Base-by-base conservation (phyloP, 2,797 vertebrate genomes). In the Antennarius maculatus region DNA sequence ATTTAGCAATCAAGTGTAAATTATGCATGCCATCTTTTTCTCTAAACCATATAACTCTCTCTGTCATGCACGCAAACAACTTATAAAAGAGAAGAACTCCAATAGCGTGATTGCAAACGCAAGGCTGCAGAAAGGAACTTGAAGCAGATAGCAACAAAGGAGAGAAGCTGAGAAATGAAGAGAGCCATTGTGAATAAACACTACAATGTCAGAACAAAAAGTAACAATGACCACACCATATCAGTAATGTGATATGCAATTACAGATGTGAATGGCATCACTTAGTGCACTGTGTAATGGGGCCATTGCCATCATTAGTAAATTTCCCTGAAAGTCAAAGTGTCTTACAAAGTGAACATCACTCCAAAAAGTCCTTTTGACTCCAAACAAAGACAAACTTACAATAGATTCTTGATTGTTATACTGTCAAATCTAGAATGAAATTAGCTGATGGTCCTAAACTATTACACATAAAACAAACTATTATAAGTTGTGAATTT, bases 21-120 rank as follows among this genome's bases (percentile, higher is more conserved):
- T 91, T 61, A 79, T 86, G 65, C 53, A 86, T 82, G 69, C 1
- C 58, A 64, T 76, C 71, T 72, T 76, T 74, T 61, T 53, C 23
- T 50, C 23, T 23, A 23, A 50, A 51, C 66, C 60, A 45, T 45
- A 56, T 61, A 37, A 43, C 67, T 39, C 52, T 39, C 52, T 67
- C 48, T 56, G 53, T 27, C 75, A 67, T 31, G 14, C 56, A 48
- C 49, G 34, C 67, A 37, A 14, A 28, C 37, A 50, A 29, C 67
- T 48, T 65, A 59, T 56, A 6, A 14, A 6, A 14, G 45, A 63
- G 54, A 58, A 43, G 37, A 64, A 47, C 18, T 76, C 50, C 42
- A 56, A 53, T n/a, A 61, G 49, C 56, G 46, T n/a, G 41, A 37
- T 45, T 4, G 39, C 51, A 54, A 50, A 45, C n/a, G 50, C 23